Conservation (phyloP, 2,888 invertebrate species). For the Drosophila dives region DNA sequence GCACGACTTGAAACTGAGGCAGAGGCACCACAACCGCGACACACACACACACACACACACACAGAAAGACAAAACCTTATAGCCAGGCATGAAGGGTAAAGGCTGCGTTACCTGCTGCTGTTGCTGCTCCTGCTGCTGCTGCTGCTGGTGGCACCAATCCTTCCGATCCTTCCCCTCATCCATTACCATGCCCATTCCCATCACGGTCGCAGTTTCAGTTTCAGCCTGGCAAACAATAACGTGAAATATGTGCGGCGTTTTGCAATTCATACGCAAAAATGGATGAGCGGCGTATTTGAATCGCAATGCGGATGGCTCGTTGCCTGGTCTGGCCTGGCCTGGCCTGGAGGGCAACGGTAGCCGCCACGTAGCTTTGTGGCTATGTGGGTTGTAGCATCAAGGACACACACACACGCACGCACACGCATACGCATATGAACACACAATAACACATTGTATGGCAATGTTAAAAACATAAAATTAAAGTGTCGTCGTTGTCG, state of each 20-base stretch:
- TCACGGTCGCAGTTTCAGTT: conserved; percentile 32
- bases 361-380: conserved; percentile 29
- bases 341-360: conserved; percentile 41
- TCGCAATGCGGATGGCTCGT: conserved; percentile 50
- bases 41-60: not conserved
- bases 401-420: not conserved
- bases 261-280: conserved; percentile 80
- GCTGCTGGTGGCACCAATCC: conserved; percentile 42
- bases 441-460: conserved; percentile 74
- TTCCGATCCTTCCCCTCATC: conserved; percentile 14
- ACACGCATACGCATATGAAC: conserved; percentile 30
- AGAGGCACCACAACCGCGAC: conserved; percentile 7
- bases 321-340: not conserved
- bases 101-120: conserved; percentile 66
- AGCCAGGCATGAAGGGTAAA: conserved; percentile 47
- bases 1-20: conserved; percentile 70
- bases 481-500: conserved; percentile 58
- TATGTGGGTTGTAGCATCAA: conserved; percentile 4
- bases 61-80: conserved; percentile 11
- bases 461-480: conserved; percentile 62
- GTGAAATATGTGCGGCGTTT: conserved; percentile 80
- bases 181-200: not conserved
- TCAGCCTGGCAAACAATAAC: conserved; percentile 68
- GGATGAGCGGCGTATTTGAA: conserved; percentile 73
- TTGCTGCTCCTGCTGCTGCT: conserved; percentile 36